Conservation (phyloP, 2,797 vertebrate genomes). For the Cuniculus paca region DNA sequence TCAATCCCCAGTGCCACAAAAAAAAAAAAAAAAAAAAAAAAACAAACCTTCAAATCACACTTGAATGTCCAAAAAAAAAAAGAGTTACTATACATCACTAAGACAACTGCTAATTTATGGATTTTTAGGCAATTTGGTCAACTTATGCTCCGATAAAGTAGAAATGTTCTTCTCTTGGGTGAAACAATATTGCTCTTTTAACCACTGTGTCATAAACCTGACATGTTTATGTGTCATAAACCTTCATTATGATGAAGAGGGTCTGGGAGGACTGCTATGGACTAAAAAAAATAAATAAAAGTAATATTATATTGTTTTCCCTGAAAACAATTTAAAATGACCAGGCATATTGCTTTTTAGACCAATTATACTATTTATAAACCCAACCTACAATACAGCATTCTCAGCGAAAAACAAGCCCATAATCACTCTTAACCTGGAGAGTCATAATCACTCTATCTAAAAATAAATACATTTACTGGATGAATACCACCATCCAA, state of each 20-base stretch:
- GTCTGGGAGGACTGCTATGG: not conserved
- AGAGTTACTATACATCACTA: not conserved
- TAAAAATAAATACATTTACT: not conserved
- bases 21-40: too few relatives aligned
- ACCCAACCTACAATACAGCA: not conserved
- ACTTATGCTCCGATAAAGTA: not conserved
- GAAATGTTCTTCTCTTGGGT: not conserved
- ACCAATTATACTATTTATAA: slow-evolving; percentile 12
- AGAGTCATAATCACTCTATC: not conserved
- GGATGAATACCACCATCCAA: not conserved
- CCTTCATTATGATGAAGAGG: accelerated
- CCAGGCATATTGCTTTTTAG: not conserved
- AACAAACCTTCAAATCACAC: not conserved
- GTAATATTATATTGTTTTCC: not conserved
- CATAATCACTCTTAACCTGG: not conserved
- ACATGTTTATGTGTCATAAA: too few relatives aligned
- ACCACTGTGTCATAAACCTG: not conserved
- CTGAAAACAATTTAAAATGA: slow-evolving; percentile 49
- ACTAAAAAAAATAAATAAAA: not conserved
- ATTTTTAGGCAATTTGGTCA: not conserved
- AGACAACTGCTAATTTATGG: not conserved
- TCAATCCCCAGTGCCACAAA: too few relatives aligned
- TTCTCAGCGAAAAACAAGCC: not conserved
- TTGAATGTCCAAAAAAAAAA: not conserved
- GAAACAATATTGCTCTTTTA: not conserved